Conservation (phyloP, 2,888 invertebrate genomes). For the Philopedon plagiatum region DNA sequence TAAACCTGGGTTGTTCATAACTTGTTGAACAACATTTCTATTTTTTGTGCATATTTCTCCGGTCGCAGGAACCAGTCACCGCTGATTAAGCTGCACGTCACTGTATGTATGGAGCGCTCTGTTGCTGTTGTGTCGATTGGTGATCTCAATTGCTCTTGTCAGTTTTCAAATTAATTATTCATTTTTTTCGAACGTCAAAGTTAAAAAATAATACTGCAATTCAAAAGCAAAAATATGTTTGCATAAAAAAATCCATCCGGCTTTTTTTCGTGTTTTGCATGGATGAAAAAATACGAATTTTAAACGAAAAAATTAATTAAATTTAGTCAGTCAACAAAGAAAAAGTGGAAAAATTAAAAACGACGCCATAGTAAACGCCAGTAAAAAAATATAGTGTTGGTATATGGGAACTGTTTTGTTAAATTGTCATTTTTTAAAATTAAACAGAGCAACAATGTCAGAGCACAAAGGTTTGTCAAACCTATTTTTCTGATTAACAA, state of each 20-base stretch:
- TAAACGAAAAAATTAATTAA: constrained; percentile 18
- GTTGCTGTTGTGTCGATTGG: constrained; percentile 18
- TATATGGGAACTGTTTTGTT: neutral
- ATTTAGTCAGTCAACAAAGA: constrained; percentile 1
- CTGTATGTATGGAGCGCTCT: constrained; percentile 9
- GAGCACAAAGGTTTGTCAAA: too few relatives aligned
- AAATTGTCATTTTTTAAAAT: neutral
- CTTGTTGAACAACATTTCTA: neutral
- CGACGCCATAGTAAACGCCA: neutral
- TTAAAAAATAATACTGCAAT: constrained; percentile 6
- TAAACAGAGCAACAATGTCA: neutral
- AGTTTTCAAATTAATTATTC: constrained; percentile 13
- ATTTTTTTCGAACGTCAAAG: constrained; percentile 5
- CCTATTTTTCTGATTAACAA: too few relatives aligned
- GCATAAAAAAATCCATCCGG: constrained; percentile 1
- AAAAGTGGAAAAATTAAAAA: neutral
- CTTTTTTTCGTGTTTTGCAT: neutral
- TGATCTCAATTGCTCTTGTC: constrained; percentile 8
- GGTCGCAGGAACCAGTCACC: neutral
- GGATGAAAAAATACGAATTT: constrained; percentile 9
- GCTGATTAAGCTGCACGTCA: constrained; percentile 13
- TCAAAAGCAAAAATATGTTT: neutral
- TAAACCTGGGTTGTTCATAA: too few relatives aligned
- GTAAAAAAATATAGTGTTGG: neutral
- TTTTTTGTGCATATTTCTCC: neutral